Base-by-base conservation (phyloP, 2,797 vertebrate species). In the Crenichthys baileyi region DNA sequence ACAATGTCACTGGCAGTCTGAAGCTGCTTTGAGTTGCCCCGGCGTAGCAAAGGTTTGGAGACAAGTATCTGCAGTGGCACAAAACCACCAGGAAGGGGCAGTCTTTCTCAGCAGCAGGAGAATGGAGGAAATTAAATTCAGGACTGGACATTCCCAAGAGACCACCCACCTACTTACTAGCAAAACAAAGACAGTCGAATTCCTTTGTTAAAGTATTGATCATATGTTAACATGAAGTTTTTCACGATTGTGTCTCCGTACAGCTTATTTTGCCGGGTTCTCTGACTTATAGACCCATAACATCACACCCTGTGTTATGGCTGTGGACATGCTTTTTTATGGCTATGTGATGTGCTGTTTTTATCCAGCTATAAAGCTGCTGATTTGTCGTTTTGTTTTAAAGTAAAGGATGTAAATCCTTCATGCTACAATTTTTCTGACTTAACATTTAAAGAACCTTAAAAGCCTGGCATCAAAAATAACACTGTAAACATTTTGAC, bases 1-100 rank as follows among this genome's bases (percentile, higher is more conserved):
- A 96, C 88, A 96, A 96, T 65, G 96, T 97, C 78, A 97, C 96
- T n/a, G 96, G 96, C 73, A 96, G 95, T 87, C 93, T 97, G 78
- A 96, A 96, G 90, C 92, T 96, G 85, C 95, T 97, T 81, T 96
- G 88, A 92, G 73, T 53, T 68, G 46, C 65, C 76, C 51, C 13
- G 60, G 71, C 63, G 51, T 58, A 36, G 56, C 3, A 15, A 39
- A 73, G 80, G 48, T 44, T 44, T 70, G 63, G 67, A 68, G 12
- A 79, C 85, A 87, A 77, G 83, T 73, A 83, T 86, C 80, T 92
- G 91, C 89, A 79, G 82, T 87, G 77, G 78, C 81, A 76, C 78
- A 3, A 26, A 44, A 75, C 82, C 77, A 82, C 91, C 94, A 94
- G 89, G 90, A 91, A 94, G 91, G 89, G 92, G 88, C 94, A 87